Percentiles rank a stretch among this genome's conserved stretches.
Conservation (phyloP, 23 tunicate genomes). For the Halocynthia aurantium region DNA sequence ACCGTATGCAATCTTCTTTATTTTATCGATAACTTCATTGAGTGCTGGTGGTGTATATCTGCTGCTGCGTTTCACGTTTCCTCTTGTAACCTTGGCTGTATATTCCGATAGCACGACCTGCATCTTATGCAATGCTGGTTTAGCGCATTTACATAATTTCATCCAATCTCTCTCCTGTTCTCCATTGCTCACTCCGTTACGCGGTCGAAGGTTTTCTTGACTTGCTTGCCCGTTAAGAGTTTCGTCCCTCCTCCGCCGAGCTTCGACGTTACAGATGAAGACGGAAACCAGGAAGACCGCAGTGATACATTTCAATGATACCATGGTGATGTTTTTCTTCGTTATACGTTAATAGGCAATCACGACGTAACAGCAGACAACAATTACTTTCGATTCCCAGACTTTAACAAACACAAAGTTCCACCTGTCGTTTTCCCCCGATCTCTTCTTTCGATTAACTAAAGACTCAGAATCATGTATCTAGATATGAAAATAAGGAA, state of each 20-base stretch:
- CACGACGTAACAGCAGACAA: too few species aligned
- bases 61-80: slow-evolving; percentile 24
- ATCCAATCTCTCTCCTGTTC: slow-evolving; percentile 27
- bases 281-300: not conserved
- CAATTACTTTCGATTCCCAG: too few species aligned
- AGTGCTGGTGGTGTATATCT: slow-evolving; percentile 27
- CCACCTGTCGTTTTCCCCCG: too few species aligned
- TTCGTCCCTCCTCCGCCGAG: too few species aligned
- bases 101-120: slow-evolving; percentile 28
- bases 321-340: too few species aligned
- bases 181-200: not conserved
- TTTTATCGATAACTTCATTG: slow-evolving; percentile 57
- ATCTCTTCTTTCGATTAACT: too few species aligned
- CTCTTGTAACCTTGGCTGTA: slow-evolving; percentile 11
- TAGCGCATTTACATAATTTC: slow-evolving; percentile 52
- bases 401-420: too few species aligned
- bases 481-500: too few species aligned
- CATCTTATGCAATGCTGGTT: slow-evolving; percentile 54
- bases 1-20: slow-evolving; percentile 67
- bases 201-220: not conserved
- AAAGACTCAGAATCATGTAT: too few species aligned
- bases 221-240: too few species aligned
- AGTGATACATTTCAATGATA: too few species aligned
- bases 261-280: not conserved
- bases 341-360: too few species aligned